These are phyloP conservation scores for Capra hircus DNA, from an alignment of 2,113 vertebrate genomes.

Conservation along the genomic window DNA sequence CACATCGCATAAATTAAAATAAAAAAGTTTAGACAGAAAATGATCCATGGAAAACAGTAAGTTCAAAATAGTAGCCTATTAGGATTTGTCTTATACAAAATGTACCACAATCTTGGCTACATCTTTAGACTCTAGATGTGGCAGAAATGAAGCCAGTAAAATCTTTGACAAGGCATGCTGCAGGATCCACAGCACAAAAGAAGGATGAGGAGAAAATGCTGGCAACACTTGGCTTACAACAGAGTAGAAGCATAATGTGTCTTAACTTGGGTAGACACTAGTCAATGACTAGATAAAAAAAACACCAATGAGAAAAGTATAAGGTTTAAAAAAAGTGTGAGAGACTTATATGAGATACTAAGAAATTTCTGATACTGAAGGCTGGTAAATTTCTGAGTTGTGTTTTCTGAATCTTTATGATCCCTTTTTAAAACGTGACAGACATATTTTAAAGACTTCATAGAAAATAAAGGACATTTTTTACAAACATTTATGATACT, in stretches of 20 bases:
- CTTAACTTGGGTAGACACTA: neutral
- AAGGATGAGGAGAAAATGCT: neutral
- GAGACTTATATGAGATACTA: neutral
- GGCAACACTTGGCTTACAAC: neutral
- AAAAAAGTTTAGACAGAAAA: neutral
- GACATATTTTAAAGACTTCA: neutral
- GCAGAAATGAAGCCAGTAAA: neutral
- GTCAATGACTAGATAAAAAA: neutral
- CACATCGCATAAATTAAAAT: neutral
- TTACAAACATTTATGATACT: neutral
- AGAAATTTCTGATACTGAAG: neutral
- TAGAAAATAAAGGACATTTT: neutral
- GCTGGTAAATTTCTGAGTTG: neutral
- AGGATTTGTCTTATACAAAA: neutral
- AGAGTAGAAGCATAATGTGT: neutral
- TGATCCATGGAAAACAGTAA: neutral
- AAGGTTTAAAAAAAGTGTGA: neutral
- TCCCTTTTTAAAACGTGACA: neutral
- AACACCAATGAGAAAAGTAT: neutral
- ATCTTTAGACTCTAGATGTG: neutral
- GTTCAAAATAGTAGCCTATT: neutral
- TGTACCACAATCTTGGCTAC: neutral
- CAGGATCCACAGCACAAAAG: neutral
- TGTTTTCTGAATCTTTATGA: neutral
- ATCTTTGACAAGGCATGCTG: neutral